phyloP scores from a whole-genome alignment of 2,113 vertebrate genomes.

The Rhabdomys dilectus region DNA sequence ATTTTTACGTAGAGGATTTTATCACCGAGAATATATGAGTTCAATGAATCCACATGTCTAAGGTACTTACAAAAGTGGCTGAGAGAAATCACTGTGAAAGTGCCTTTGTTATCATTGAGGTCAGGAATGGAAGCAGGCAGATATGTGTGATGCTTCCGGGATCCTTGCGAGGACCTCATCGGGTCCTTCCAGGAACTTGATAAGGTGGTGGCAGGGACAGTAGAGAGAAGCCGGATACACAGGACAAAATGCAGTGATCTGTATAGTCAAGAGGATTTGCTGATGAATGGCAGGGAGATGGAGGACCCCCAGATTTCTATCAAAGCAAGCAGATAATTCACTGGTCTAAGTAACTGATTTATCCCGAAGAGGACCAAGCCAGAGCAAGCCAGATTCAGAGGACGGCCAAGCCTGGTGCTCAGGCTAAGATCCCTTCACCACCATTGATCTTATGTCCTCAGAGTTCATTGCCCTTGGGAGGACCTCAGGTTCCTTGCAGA shows the following conservation, averaged over 20 bases:
- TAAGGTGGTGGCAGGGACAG: background rate
- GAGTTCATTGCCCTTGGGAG: background rate
- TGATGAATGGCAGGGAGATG: background rate
- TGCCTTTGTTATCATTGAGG: background rate
- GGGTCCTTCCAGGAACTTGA: background rate
- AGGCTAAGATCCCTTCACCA: background rate
- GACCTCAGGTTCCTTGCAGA: background rate
- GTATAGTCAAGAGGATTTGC: background rate
- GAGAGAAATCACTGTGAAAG: background rate
- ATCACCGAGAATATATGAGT: background rate
- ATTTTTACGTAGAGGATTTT: background rate
- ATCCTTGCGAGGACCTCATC: too few species aligned
- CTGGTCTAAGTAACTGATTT: background rate
- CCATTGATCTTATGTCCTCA: background rate
- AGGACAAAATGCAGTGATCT: background rate
- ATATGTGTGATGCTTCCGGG: background rate
- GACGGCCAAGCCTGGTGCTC: background rate
- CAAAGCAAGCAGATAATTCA: background rate
- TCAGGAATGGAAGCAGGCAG: background rate
- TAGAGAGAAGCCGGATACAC: background rate
- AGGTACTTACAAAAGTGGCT: background rate
- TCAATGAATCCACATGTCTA: background rate
- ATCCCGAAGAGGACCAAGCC: background rate
- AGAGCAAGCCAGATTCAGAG: background rate
- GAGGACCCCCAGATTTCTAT: background rate